Conservation (phyloP, 2,888 invertebrate species). For the Baronia brevicornis region DNA sequence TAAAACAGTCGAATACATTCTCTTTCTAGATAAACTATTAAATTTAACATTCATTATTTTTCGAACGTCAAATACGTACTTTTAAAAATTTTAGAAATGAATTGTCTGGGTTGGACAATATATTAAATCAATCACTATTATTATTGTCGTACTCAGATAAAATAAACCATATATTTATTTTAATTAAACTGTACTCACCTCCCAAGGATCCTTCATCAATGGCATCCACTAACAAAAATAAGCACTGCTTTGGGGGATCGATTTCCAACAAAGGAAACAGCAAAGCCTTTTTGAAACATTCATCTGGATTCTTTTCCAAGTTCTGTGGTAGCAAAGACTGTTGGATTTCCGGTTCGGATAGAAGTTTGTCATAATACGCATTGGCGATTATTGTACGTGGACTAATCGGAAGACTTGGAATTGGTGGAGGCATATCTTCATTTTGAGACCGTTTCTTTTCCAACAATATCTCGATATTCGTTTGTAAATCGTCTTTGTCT, state of each 20-base stretch:
- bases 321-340: constrained; percentile 87
- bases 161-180: neutral
- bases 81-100: too few species aligned
- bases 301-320: constrained; percentile 91
- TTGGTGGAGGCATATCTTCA: constrained; percentile 61
- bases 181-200: too few species aligned
- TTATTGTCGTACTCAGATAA: neutral
- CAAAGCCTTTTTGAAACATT: constrained; percentile 91
- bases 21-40: too few species aligned
- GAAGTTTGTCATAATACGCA: constrained; percentile 85
- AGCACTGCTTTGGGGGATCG: constrained; percentile 88
- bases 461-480: constrained; percentile 28
- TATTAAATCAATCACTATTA: too few species aligned
- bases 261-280: constrained; percentile 91
- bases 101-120: too few species aligned
- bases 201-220: constrained; percentile 81
- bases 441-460: constrained; percentile 35
- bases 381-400: constrained; percentile 76
- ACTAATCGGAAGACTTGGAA: constrained; percentile 67
- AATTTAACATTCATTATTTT: too few species aligned
- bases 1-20: too few species aligned
- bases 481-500: constrained; percentile 16
- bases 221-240: constrained; percentile 92
- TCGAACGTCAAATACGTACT: too few species aligned
- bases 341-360: constrained; percentile 86